Percentiles rank a stretch among this genome's conserved stretches.
phyloP scores from a whole-genome alignment of 2,888 invertebrate genomes.

The Tipula lateralis region DNA sequence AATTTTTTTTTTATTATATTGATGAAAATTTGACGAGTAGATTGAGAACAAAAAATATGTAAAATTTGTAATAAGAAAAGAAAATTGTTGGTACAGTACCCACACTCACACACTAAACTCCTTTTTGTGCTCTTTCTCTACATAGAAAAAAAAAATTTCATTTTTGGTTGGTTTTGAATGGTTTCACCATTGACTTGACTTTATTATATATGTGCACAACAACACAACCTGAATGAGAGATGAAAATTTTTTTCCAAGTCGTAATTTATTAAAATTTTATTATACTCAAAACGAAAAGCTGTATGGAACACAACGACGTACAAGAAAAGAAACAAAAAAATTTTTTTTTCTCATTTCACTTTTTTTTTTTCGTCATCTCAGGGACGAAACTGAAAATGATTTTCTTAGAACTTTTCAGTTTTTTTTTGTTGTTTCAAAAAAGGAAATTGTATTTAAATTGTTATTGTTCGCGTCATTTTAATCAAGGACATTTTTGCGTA shows the following conservation, averaged over 20 bases:
- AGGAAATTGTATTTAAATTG: conserved; percentile 11
- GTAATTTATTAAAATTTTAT: conserved; percentile 24
- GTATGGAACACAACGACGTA: not conserved
- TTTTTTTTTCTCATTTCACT: not conserved
- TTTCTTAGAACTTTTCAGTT: not conserved
- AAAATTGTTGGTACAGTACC: not conserved
- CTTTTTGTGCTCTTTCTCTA: not conserved
- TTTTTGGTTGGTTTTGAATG: not conserved
- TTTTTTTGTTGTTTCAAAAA: not conserved
- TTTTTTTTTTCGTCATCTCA: conserved; percentile 2
- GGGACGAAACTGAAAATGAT: not conserved
- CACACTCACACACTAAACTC: not conserved
- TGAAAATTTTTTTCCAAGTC: not conserved
- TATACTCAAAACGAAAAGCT: not conserved
- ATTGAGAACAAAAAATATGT: not conserved
- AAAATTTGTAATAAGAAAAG: not conserved
- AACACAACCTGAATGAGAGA: not conserved
- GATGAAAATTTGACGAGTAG: conserved; percentile 1
- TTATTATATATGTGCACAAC: not conserved
- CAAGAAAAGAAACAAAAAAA: too few species aligned
- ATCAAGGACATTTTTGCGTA: not conserved
- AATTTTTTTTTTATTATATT: conserved; percentile 6
- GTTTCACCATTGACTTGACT: conserved; percentile 13
- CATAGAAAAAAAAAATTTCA: not conserved
- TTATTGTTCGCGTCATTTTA: not conserved